Conservation (phyloP, 2,888 invertebrate species). For the Polylopha cassiicola region DNA sequence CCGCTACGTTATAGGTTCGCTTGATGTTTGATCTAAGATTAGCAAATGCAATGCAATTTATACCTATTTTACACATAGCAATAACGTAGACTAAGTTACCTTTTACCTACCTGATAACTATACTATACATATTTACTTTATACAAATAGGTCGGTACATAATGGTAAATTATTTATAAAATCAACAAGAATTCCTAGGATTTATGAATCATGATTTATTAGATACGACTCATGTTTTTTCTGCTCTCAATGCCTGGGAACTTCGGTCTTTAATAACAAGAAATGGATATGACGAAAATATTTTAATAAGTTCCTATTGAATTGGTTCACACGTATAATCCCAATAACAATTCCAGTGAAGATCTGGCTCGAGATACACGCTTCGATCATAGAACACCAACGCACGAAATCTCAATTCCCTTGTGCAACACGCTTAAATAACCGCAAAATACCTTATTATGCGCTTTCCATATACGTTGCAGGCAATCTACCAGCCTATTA, state of each 20-base stretch:
- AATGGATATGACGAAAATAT: constrained; percentile 36
- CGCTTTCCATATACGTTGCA: constrained; percentile 73
- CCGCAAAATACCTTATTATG: constrained; percentile 76
- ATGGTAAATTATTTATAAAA: constrained; percentile 8
- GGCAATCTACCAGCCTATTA: constrained; percentile 67
- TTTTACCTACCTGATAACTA: no score
- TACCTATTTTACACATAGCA: no score
- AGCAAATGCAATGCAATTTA: no score
- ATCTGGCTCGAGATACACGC: constrained; percentile 59
- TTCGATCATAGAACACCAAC: constrained; percentile 58
- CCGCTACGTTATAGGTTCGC: no score
- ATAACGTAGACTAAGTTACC: no score
- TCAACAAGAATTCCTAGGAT: constrained; percentile 14
- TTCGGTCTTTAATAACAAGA: constrained; percentile 14
- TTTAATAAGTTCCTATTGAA: constrained; percentile 57
- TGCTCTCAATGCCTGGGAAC: constrained; percentile 15
- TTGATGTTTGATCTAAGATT: no score
- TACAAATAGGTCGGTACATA: no score
- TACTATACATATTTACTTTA: no score
- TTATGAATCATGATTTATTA: constrained; percentile 16
- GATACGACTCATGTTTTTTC: constrained; percentile 3
- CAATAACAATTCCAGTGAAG: constrained; percentile 61
- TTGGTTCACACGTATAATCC: constrained; percentile 63
- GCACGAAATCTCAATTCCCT: constrained; percentile 74
- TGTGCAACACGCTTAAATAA: constrained; percentile 72